These are phyloP conservation scores for Calcarius ornatus DNA, from an alignment of 2,113 vertebrate species.

Conservation along the genomic window DNA sequence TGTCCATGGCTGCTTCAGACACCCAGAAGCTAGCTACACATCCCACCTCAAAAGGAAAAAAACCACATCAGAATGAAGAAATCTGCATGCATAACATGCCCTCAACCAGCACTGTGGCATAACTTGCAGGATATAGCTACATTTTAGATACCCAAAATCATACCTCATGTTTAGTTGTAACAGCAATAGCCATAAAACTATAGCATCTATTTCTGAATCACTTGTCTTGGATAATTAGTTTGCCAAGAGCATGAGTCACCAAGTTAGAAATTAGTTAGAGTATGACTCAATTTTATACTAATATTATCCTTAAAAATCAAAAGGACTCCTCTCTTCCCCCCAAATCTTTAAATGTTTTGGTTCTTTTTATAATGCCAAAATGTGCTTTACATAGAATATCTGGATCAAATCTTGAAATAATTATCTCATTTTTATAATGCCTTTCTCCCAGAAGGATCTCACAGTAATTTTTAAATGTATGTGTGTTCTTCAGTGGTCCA, in stretches of 20 bases:
- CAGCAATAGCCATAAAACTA: background rate
- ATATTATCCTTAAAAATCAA: background rate
- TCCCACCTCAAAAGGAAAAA: conserved; percentile 60
- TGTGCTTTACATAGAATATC: background rate
- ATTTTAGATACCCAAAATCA: background rate
- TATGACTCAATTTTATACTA: conserved; percentile 10
- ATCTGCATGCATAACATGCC: background rate
- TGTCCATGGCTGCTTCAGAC: conserved; percentile 73
- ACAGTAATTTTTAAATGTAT: background rate
- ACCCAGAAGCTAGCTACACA: conserved; percentile 70
- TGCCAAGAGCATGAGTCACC: background rate
- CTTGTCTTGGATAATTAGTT: conserved; percentile 8
- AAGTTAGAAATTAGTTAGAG: background rate
- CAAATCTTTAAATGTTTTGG: background rate
- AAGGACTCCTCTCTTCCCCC: background rate
- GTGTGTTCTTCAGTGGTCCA: background rate
- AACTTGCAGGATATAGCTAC: background rate
- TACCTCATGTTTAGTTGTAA: background rate
- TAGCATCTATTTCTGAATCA: background rate
- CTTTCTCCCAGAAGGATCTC: background rate
- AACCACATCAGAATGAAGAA: background rate
- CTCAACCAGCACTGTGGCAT: background rate
- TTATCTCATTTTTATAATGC: background rate
- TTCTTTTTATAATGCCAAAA: background rate
- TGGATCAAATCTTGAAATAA: background rate